Evolutionary conservation across 53 echinoderm and acorn worm species (phyloP), one percentile per base, ranked within the genome.

Genomic region (Paelopatides confundens): DNA sequence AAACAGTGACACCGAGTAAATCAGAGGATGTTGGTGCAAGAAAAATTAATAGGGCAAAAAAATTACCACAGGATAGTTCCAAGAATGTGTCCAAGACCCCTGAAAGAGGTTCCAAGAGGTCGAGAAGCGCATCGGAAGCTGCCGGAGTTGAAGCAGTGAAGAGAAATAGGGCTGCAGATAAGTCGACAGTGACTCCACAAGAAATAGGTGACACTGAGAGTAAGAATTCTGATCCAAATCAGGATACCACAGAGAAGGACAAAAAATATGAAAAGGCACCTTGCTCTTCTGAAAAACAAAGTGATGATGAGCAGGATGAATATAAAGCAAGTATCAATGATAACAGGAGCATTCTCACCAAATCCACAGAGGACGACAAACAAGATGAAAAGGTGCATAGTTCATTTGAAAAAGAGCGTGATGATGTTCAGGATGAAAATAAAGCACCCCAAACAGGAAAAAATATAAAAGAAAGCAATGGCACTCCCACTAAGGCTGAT

Each of bases 51-150:
- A 58, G 32, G 10, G n/a, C 26, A 26, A 27, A 62, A 37, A 32
- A 30, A n/a, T n/a, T n/a, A 17, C 21, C 32, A 14, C 11, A 67
- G 68, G 7, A 30, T 12, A 26, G 31, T 67, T 11, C 33, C 0
- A 58, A 3, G 58, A 21, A 18, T n/a, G 58, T 21, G 2, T 6
- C 21, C n/a, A 21, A 58, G 21, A 58, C 6, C n/a, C 47, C 38
- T 76, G 47, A 83, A 36, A 65, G 36, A 64, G 84, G 64, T 27
- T 63, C 36, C 15, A 43, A 36, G 47, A 39, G 76, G n/a, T 38
- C 3, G 4, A 43, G 47, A 76, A 76, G 39, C 11, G 17, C 58
- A 82, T 35, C 51, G 15, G 49, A 31, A 30, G 15, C 14, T 51
- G 23, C 17, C 31, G 33, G 27, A 1, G 58, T 18, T 18, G 21